Conservation (phyloP, 2,888 invertebrate species). For the Epistrophe eligans region DNA sequence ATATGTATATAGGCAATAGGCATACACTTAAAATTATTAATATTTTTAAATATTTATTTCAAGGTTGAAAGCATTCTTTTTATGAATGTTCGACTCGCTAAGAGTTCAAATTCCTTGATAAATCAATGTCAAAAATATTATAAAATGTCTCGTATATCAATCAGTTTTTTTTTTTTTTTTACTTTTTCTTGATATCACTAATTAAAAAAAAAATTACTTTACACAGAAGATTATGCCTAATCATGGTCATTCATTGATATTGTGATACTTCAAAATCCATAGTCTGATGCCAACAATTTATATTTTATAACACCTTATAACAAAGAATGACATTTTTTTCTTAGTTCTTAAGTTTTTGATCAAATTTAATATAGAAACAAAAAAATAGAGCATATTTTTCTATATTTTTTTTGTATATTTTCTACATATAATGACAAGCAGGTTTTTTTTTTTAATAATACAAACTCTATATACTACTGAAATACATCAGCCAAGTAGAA, state of each 20-base stretch:
- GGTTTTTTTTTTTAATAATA: too few species aligned
- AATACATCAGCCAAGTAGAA: too few species aligned
- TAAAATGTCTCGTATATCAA: not conserved
- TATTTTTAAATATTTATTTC: not conserved
- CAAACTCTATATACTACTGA: too few species aligned
- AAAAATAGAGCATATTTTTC: too few species aligned
- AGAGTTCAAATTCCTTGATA: not conserved
- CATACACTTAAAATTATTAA: too few species aligned
- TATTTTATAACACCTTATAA: not conserved
- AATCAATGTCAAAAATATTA: not conserved
- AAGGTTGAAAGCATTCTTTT: not conserved
- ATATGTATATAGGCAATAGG: too few species aligned
- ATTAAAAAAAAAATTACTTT: not conserved
- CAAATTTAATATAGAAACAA: too few species aligned
- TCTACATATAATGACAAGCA: too few species aligned
- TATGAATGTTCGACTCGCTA: not conserved
- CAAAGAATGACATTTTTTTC: too few species aligned
- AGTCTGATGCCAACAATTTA: not conserved
- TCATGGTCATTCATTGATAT: not conserved
- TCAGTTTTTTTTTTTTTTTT: not conserved
- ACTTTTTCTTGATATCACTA: not conserved
- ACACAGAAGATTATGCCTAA: not conserved
- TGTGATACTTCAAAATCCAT: constrained; percentile 9
- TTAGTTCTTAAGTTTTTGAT: too few species aligned
- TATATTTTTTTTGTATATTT: too few species aligned